Conservation (phyloP, 2,888 invertebrate genomes). For the Pinctada fucata region DNA sequence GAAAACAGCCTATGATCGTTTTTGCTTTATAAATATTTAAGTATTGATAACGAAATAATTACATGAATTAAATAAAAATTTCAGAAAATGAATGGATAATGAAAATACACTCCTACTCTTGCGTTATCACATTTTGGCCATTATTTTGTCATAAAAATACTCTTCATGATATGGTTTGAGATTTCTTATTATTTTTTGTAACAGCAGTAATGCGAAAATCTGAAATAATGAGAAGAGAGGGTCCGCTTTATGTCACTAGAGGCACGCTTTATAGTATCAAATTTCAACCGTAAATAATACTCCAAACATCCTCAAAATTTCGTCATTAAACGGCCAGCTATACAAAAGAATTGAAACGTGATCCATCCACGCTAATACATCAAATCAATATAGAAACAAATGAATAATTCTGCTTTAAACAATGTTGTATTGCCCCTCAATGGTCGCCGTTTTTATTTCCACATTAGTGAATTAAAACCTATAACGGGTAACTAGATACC, state of each 20-base stretch:
- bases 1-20: too few species aligned
- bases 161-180: too few species aligned
- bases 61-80: too few species aligned
- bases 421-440: slow-evolving; percentile 21
- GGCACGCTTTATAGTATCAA: background rate
- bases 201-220: background rate
- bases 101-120: too few species aligned
- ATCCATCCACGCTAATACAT: slow-evolving; percentile 23
- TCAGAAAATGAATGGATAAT: too few species aligned
- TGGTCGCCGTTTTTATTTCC: slow-evolving; percentile 26
- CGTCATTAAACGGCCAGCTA: slow-evolving; percentile 21
- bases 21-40: too few species aligned
- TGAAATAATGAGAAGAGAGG: background rate
- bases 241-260: background rate
- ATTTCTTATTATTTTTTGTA: too few species aligned
- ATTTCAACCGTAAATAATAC: background rate
- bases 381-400: slow-evolving; percentile 25
- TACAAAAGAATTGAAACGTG: slow-evolving; percentile 24
- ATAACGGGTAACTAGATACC: slow-evolving; percentile 21
- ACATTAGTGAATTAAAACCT: slow-evolving; percentile 34
- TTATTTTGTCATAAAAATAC: too few species aligned
- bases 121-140: too few species aligned
- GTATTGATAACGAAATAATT: too few species aligned
- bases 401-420: slow-evolving; percentile 27
- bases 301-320: background rate